phyloP scores from a whole-genome alignment of 2,888 invertebrate genomes.

The Digitonthophagus gazella region DNA sequence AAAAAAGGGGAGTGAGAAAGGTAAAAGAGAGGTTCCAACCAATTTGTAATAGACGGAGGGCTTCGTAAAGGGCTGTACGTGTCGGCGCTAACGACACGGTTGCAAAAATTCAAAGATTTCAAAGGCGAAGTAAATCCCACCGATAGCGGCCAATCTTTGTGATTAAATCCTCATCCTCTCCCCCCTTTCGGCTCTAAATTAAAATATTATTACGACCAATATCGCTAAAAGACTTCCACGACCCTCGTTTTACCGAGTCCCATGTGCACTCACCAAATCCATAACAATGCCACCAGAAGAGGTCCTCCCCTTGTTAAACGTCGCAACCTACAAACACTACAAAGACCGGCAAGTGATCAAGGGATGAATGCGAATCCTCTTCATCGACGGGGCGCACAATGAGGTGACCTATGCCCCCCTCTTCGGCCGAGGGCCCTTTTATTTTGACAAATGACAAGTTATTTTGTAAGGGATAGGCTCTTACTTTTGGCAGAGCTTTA shows the following conservation, averaged over 20 bases:
- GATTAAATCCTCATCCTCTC: neutral
- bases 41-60: neutral
- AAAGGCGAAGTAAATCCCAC: constrained; percentile 12
- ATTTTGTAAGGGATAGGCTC: constrained; percentile 11
- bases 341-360: constrained; percentile 48
- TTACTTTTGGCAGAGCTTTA: too few relatives aligned
- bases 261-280: constrained; percentile 33
- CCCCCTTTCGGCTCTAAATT: neutral
- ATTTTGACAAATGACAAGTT: constrained; percentile 18
- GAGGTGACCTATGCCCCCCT: constrained; percentile 29
- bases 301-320: constrained; percentile 30
- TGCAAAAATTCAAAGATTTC: constrained; percentile 11
- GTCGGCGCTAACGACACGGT: constrained; percentile 14
- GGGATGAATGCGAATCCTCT: constrained; percentile 41
- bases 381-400: constrained; percentile 37
- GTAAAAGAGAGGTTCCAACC: constrained; percentile 2
- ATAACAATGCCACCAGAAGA: constrained; percentile 26
- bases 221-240: constrained; percentile 24
- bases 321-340: constrained; percentile 37
- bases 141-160: constrained; percentile 9
- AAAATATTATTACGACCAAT: constrained; percentile 13
- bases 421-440: constrained; percentile 12
- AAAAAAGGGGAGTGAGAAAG: neutral
- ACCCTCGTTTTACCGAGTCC: constrained; percentile 31
- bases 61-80: neutral